Conservation (phyloP, 1,140 invertebrate genomes). For the Hypsibius dujardini region DNA sequence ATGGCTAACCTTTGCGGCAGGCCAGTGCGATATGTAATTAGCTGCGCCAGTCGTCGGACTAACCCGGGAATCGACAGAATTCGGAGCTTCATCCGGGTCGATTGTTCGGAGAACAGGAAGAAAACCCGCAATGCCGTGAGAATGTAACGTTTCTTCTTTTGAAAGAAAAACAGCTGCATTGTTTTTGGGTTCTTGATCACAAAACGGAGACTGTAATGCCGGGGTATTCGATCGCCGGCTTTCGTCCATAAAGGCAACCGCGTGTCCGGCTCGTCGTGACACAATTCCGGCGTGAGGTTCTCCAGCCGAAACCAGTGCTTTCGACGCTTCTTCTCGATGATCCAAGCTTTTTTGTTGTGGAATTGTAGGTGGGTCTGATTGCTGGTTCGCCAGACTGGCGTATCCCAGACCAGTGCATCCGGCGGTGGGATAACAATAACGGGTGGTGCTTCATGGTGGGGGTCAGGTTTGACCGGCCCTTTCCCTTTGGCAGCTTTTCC, state of each 20-base stretch:
- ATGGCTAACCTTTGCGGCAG: constrained; percentile 4
- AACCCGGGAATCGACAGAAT: not conserved
- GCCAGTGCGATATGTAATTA: not conserved
- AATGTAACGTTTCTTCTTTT: constrained; percentile 6
- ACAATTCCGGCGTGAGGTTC: not conserved
- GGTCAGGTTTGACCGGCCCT: not conserved
- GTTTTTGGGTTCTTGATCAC: not conserved
- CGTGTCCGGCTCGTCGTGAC: not conserved
- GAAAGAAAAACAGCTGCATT: constrained; percentile 1
- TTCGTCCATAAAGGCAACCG: constrained; percentile 5
- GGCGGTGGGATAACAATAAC: not conserved
- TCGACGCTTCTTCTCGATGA: constrained; percentile 5
- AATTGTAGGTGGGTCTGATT: not conserved
- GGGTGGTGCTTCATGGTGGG: not conserved
- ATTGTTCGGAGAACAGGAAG: not conserved
- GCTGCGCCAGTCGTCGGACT: not conserved
- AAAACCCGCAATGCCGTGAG: not conserved
- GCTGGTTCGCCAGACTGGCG: not conserved
- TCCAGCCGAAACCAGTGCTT: not conserved
- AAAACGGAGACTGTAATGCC: not conserved
- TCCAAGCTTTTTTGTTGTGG: constrained; percentile 5
- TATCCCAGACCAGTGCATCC: not conserved
- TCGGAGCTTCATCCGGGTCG: not conserved
- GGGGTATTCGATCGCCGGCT: not conserved
- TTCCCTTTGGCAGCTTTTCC: not conserved